Percentiles rank a stretch among this genome's conserved stretches.
Evolutionary conservation across 2,888 invertebrate genomes (phyloP).

Genomic region (Pyralis farinalis): DNA sequence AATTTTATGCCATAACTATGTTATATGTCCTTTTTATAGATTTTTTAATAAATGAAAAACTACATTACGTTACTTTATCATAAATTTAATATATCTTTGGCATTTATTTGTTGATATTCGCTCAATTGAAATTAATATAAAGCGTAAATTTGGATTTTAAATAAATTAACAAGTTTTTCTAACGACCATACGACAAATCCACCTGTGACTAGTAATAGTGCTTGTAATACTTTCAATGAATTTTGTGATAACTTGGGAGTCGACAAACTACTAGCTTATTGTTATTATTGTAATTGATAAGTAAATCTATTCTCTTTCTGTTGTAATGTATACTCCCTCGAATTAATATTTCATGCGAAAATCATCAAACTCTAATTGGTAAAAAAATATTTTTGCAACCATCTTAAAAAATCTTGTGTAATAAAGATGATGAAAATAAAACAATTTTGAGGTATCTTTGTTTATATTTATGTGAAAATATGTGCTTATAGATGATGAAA

Average conservation of each 20-base stretch:
- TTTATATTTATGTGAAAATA: slow-evolving; percentile 4
- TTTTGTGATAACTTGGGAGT: background rate
- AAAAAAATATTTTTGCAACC: slow-evolving; percentile 67
- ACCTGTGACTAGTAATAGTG: background rate
- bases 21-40: slow-evolving; percentile 60
- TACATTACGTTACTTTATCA: slow-evolving; percentile 45
- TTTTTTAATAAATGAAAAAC: slow-evolving; percentile 43
- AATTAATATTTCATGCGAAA: background rate
- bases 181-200: background rate
- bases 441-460: slow-evolving; percentile 32
- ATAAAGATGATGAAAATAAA: slow-evolving; percentile 56
- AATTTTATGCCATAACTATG: slow-evolving; percentile 78
- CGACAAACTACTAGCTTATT: too few species aligned
- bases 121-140: slow-evolving; percentile 58
- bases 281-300: background rate
- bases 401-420: slow-evolving; percentile 62
- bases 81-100: slow-evolving; percentile 47
- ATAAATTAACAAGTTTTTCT: background rate
- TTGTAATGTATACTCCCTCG: background rate
- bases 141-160: slow-evolving; percentile 23
- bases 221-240: background rate
- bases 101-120: slow-evolving; percentile 56
- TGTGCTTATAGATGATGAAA: too few species aligned
- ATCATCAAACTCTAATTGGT: slow-evolving; percentile 19
- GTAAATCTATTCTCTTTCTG: background rate